Percentiles rank a stretch among this genome's conserved stretches.
Conservation (phyloP, 1,140 invertebrate genomes). For the Listronotus oregonensis region DNA sequence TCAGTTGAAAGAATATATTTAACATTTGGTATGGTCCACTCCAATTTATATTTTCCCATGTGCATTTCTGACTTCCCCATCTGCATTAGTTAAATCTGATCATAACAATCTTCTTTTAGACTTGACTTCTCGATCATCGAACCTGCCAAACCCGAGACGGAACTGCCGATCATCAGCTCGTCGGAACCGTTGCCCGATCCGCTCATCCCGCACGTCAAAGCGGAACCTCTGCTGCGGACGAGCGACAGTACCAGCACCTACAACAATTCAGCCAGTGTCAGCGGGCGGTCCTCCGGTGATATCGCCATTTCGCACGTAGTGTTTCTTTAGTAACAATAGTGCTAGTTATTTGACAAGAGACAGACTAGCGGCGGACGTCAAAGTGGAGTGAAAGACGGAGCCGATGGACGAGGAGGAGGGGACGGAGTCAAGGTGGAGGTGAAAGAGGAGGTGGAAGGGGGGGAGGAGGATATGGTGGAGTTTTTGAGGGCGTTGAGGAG, state of each 20-base stretch:
- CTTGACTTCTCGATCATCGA: slow-evolving; percentile 47
- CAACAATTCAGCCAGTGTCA: slow-evolving; percentile 22
- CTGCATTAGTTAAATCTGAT: no score
- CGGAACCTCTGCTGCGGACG: slow-evolving; percentile 6
- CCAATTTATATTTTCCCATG: no score
- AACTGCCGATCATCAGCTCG: not conserved
- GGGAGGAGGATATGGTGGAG: slow-evolving; percentile 48
- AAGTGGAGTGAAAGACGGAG: slow-evolving; percentile 37
- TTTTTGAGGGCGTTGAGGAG: slow-evolving; percentile 47
- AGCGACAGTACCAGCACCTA: slow-evolving; percentile 18
- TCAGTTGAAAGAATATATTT: no score
- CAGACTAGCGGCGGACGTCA: slow-evolving; percentile 20
- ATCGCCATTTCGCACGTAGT: not conserved
- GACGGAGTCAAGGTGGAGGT: slow-evolving; percentile 7
- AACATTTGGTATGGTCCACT: no score
- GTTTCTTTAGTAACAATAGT: slow-evolving; percentile 39
- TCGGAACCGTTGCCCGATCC: slow-evolving; percentile 2
- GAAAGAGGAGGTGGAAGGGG: slow-evolving; percentile 22
- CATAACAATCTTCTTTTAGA: no score
- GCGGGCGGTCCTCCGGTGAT: slow-evolving; percentile 18
- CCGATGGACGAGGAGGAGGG: slow-evolving; percentile 23
- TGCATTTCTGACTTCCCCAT: no score
- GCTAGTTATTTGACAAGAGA: slow-evolving; percentile 20
- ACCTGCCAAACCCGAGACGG: slow-evolving; percentile 21
- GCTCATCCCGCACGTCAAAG: slow-evolving; percentile 10